Evolutionary conservation across 2,888 invertebrate genomes (phyloP).

Genomic region (Conops quadrifasciatus): DNA sequence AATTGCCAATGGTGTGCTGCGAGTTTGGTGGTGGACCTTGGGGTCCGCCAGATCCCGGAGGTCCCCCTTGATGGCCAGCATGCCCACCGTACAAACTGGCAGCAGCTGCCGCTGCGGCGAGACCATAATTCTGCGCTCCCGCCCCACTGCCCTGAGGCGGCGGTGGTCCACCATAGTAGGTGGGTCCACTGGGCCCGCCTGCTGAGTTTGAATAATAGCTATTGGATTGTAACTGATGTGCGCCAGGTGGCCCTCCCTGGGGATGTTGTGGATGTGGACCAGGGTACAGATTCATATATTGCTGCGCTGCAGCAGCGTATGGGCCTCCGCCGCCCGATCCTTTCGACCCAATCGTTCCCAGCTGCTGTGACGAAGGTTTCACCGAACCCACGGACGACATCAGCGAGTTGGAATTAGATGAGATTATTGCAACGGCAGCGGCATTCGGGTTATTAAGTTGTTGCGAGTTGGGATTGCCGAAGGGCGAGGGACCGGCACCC

Average conservation of each 20-base stretch:
- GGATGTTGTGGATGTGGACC: conserved; percentile 61
- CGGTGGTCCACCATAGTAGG: conserved; percentile 59
- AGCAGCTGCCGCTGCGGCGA: conserved; percentile 58
- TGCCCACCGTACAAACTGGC: conserved; percentile 63
- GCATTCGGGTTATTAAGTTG: conserved; percentile 84
- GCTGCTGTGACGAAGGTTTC: conserved; percentile 80
- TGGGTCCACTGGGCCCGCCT: conserved; percentile 62
- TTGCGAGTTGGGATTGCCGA: conserved; percentile 71
- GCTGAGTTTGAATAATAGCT: conserved; percentile 65
- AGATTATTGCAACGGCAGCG: conserved; percentile 75
- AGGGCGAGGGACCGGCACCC: conserved; percentile 71
- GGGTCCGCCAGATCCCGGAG: conserved; percentile 57
- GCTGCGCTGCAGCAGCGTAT: conserved; percentile 59
- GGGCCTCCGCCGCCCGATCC: conserved; percentile 54
- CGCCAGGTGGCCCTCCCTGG: conserved; percentile 56
- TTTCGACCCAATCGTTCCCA: conserved; percentile 80
- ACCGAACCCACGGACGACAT: conserved; percentile 89
- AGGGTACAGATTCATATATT: conserved; percentile 64
- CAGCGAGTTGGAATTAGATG: conserved; percentile 85
- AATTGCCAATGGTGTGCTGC: conserved; percentile 64
- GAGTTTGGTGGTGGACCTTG: conserved; percentile 57
- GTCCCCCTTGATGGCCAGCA: conserved; percentile 59
- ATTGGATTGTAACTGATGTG: conserved; percentile 63
- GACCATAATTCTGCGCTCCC: conserved; percentile 62
- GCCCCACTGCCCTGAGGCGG: conserved; percentile 59